Conservation (phyloP, 2,888 invertebrate species). For the Athetis lepigone region DNA sequence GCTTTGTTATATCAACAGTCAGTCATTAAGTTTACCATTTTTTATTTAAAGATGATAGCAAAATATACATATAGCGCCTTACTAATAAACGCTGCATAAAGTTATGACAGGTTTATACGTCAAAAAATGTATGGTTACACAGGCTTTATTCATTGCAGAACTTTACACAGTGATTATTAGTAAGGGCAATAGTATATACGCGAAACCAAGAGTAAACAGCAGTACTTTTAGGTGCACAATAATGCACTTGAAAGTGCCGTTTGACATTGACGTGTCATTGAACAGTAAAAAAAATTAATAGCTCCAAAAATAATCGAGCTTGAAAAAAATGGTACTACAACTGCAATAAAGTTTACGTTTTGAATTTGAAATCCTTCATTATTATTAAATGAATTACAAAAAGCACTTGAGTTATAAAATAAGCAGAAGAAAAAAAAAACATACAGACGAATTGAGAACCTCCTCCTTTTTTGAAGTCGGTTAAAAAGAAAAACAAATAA, state of each 20-base stretch:
- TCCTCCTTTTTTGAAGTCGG: not conserved
- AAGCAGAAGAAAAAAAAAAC: too few species aligned
- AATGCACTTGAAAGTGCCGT: not conserved
- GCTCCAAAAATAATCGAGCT: conserved; percentile 19
- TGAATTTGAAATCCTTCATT: conserved; percentile 21
- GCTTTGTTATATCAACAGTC: too few species aligned
- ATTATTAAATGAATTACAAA: conserved; percentile 11
- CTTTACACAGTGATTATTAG: too few species aligned
- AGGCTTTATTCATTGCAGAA: too few species aligned
- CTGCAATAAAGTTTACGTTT: conserved; percentile 36
- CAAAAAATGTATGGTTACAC: too few species aligned
- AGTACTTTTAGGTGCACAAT: not conserved
- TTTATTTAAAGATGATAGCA: too few species aligned
- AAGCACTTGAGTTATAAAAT: not conserved
- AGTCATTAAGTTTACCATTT: too few species aligned
- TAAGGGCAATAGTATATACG: not conserved
- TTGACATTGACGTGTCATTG: conserved; percentile 3
- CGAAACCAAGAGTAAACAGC: not conserved
- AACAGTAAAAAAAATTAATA: conserved; percentile 4
- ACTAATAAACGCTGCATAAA: too few species aligned
- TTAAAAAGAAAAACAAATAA: too few species aligned
- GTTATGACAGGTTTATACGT: too few species aligned
- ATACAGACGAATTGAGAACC: too few species aligned
- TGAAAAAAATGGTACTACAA: conserved; percentile 12
- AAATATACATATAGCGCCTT: too few species aligned